Base-by-base conservation (phyloP, 2,113 vertebrate species). In the Epinephelus fuscoguttatus region DNA sequence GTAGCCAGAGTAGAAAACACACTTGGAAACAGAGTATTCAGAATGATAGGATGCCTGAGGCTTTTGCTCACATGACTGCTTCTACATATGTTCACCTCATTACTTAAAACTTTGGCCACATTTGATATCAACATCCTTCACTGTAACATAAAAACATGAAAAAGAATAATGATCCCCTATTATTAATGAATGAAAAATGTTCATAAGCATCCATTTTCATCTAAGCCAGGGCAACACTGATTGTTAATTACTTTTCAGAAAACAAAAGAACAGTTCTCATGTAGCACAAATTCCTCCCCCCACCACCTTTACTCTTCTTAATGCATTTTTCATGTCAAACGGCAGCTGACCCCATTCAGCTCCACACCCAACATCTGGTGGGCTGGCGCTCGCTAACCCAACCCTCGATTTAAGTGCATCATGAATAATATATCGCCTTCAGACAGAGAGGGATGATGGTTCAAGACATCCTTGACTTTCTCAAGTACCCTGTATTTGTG, bases 241-340 rank as follows among this genome's bases (percentile, higher is more conserved):
- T 59, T 62, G 7, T n/a, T 59, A 6, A 61, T 74, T 21, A 25
- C 33, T 66, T 68, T 53, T 13, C 6, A 13, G 12, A 10, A 72
- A 56, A 85, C 55, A 68, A 63, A 86, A 64, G 30, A 50, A 45
- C 53, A 74, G 6, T 27, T 56, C 15, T 68, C 40, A 45, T 50
- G 19, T 15, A 18, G 75, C 55, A 81, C 3, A 75, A 17, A 75
- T 80, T 27, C 56, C 40, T 75, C 68, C 69, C 27, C 68, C 68
- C 30, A 30, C 55, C 50, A 49, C 66, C 49, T 62, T 80, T 19
- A 49, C 19, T n/a, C 47, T 49, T 75, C 47, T 49, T 75, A 4
- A 84, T 92, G 37, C 64, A 92, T 93, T 61, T 89, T 92, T 92
- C 19, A 92, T 90, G 74, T 73, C 50, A 40, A 84, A 60, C 15